A percentile compares a stretch with the other conserved stretches of the same genome.
phyloP scores from a whole-genome alignment of 2,888 invertebrate species.

The Parascotia fuliginaria region DNA sequence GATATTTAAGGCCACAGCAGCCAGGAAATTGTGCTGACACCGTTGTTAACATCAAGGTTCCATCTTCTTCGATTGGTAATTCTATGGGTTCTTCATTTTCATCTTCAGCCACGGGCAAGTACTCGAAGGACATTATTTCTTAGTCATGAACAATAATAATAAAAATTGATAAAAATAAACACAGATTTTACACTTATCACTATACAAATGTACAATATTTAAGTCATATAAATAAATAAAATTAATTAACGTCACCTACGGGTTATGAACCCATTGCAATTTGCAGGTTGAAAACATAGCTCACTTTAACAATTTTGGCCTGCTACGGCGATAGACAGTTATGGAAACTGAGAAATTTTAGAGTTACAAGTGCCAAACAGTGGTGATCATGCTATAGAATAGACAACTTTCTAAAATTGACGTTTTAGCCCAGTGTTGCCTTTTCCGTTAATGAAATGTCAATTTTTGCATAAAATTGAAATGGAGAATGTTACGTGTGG shows the following conservation, averaged over 20 bases:
- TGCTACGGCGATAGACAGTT: conserved; percentile 44
- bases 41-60: conserved; percentile 96
- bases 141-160: conserved; percentile 78
- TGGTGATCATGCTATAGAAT: conserved; percentile 56
- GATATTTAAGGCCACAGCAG: conserved; percentile 97
- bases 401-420: conserved; percentile 81
- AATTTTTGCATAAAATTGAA: no score
- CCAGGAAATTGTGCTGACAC: conserved; percentile 99
- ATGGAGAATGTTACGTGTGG: no score
- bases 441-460: not conserved
- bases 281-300: conserved; percentile 83
- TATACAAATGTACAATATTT: conserved; percentile 82
- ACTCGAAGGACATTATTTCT: conserved; percentile 86
- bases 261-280: conserved; percentile 84
- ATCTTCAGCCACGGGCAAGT: conserved; percentile 98
- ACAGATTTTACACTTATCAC: conserved; percentile 77
- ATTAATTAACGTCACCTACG: conserved; percentile 83
- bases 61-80: conserved; percentile 97
- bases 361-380: conserved; percentile 62
- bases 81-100: conserved; percentile 99
- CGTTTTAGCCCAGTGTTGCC: conserved; percentile 59
- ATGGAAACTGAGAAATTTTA: conserved; percentile 46
- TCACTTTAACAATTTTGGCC: conserved; percentile 59
- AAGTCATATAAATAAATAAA: conserved; percentile 82
- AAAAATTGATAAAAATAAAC: conserved; percentile 76